These are phyloP conservation scores for Eulemur rufifrons DNA, from an alignment of 2,113 vertebrate genomes.

Conservation along the genomic window DNA sequence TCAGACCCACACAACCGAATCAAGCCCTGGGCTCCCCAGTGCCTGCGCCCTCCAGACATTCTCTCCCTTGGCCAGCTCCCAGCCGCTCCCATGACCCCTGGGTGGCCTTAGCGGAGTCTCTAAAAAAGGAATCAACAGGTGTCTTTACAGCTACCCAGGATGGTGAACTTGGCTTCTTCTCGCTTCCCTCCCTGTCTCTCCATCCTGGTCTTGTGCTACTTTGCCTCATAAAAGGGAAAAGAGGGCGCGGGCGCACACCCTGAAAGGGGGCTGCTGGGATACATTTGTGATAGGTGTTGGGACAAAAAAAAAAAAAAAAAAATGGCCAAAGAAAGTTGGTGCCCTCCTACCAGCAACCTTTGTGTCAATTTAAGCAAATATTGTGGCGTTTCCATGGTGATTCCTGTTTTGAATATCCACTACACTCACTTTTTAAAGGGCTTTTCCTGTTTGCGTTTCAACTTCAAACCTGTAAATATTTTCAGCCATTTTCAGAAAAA, in stretches of 20 bases:
- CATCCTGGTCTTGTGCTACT: not conserved
- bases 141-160: not conserved
- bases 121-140: slow-evolving; percentile 35
- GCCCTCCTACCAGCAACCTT: slow-evolving; percentile 86
- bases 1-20: not conserved
- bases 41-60: not conserved
- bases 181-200: not conserved
- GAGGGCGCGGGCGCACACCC: not conserved
- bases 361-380: slow-evolving; percentile 92
- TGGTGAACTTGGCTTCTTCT: not conserved
- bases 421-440: slow-evolving; percentile 87
- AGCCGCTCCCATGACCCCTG: not conserved
- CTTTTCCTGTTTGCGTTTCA: slow-evolving; percentile 90
- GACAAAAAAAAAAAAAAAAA: slow-evolving; percentile 83
- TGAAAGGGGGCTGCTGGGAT: slow-evolving; percentile 70
- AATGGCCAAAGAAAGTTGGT: slow-evolving; percentile 81
- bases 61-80: not conserved
- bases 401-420: slow-evolving; percentile 90
- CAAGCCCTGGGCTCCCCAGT: not conserved
- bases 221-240: slow-evolving; percentile 68
- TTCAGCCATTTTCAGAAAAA: slow-evolving; percentile 80
- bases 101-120: not conserved
- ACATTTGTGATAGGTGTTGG: slow-evolving; percentile 79
- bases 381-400: slow-evolving; percentile 91
- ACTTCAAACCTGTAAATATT: slow-evolving; percentile 89